A percentile compares a stretch with the other conserved stretches of the same genome.
These are phyloP conservation scores for Elaeidobius kamerunicus DNA, from an alignment of 2,888 invertebrate species.

Conservation along the genomic window DNA sequence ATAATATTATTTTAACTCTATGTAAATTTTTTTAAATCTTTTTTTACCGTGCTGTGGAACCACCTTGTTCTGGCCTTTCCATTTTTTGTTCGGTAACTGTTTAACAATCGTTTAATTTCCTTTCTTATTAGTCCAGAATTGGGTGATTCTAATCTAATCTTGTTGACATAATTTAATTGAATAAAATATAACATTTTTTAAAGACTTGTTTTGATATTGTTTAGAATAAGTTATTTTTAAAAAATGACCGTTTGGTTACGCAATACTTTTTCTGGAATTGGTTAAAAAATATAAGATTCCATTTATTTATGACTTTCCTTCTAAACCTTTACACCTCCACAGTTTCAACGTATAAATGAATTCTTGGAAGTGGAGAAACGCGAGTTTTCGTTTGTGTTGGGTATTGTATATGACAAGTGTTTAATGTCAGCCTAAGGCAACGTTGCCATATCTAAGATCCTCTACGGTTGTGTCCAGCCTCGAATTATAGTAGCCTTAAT, in stretches of 20 bases:
- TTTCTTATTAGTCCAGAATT: slow-evolving; percentile 34
- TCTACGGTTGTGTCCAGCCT: background rate
- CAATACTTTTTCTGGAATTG: slow-evolving; percentile 43
- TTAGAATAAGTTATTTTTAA: slow-evolving; percentile 35
- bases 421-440: too few relatives aligned
- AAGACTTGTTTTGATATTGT: slow-evolving; percentile 44
- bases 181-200: slow-evolving; percentile 42
- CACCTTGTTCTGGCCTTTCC: slow-evolving; percentile 37
- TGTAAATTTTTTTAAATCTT: slow-evolving; percentile 41
- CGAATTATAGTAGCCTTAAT: background rate
- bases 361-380: background rate
- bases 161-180: slow-evolving; percentile 39
- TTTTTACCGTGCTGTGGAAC: slow-evolving; percentile 38
- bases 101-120: slow-evolving; percentile 14
- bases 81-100: slow-evolving; percentile 14
- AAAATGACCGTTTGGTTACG: slow-evolving; percentile 36
- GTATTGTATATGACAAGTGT: too few relatives aligned
- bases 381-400: background rate
- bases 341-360: background rate
- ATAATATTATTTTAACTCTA: slow-evolving; percentile 43
- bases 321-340: slow-evolving; percentile 5
- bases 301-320: slow-evolving; percentile 21
- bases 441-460: too few relatives aligned
- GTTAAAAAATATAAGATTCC: slow-evolving; percentile 37
- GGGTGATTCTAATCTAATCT: slow-evolving; percentile 39